Evolutionary conservation across 2,888 invertebrate genomes (phyloP).

Genomic region (Eristalis arbustorum): DNA sequence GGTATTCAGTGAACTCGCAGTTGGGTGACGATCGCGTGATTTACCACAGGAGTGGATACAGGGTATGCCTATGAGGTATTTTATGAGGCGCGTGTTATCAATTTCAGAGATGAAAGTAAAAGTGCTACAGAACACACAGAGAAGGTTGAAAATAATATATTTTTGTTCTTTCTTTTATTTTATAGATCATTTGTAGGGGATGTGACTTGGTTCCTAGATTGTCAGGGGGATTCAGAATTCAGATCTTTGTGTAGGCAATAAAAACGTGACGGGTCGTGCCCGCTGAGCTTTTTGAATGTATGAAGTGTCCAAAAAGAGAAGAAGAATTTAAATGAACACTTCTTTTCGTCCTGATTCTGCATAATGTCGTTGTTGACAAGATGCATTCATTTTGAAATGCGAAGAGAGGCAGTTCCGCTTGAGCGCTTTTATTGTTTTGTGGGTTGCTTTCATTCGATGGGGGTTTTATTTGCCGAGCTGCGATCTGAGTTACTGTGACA

Average conservation of each 20-base stretch:
- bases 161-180: conserved; percentile 22
- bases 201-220: conserved; percentile 56
- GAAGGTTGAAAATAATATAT: background rate
- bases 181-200: conserved; percentile 47
- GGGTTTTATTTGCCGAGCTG: background rate
- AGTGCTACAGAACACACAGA: conserved; percentile 9
- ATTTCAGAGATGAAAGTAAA: conserved; percentile 65
- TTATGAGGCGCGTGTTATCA: conserved; percentile 65
- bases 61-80: conserved; percentile 41
- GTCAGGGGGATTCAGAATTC: conserved; percentile 31
- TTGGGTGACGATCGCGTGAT: conserved; percentile 62
- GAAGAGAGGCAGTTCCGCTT: conserved; percentile 1
- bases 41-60: conserved; percentile 44
- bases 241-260: conserved; percentile 16
- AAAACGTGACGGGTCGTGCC: conserved; percentile 9
- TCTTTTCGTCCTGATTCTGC: background rate
- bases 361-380: conserved; percentile 26
- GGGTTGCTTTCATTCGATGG: background rate
- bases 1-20: conserved; percentile 12
- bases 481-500: background rate
- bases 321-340: conserved; percentile 12
- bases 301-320: conserved; percentile 4
- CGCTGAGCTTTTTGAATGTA: conserved; percentile 10
- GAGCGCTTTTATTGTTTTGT: conserved; percentile 8
- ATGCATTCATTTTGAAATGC: conserved; percentile 18